Evolutionary conservation across 2,888 invertebrate species (phyloP), one percentile per base, ranked within the genome.

Genomic region (Busseola fusca): DNA sequence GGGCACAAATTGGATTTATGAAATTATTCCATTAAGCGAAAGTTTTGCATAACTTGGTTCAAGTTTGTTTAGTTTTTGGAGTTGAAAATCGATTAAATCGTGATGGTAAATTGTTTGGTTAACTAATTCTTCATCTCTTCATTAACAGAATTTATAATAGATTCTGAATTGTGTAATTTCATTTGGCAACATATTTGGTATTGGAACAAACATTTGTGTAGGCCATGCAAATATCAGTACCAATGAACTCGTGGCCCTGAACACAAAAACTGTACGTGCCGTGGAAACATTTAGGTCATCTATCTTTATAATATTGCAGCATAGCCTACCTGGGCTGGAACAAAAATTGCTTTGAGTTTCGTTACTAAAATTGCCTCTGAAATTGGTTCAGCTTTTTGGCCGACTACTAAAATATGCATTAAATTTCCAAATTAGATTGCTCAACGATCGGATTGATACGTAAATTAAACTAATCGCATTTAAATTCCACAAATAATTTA

Each of bases 21-120:
- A 77, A 84, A 83, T 84, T 78, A 85, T 83, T 85, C 65, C 64
- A 81, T 75, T 84, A 63, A 59, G 58, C 54, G 50, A 64, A 79
- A 84, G 74, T 82, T 82, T 72, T 62, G 59, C 72, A 68, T 76
- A 69, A 71, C 77, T 84, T 69, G 69, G 25, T 72, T 72, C 42
- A 27, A 72, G 74, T 82, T 75, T 69, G 65, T 73, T 82, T 72
- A 74, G 79, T 78, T 82, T 70, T 72, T 75, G 71, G 45, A 82
- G 66, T 67, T 66, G 25, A 21, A 27, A 72, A 81, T 81, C 69
- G 70, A 76, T 80, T 81, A 77, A 71, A 50, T 68, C 76, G 68
- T 57, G 56, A 50, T 69, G 48, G 59, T 64, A 62, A 73, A 84
- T 40, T 67, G 56, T 72, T 72, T 42, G 12, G 14, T 50, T 56